Percentiles rank a stretch among this genome's conserved stretches.
These are phyloP conservation scores for Labeo catla DNA, from an alignment of 2,113 vertebrate genomes.

Conservation along the genomic window DNA sequence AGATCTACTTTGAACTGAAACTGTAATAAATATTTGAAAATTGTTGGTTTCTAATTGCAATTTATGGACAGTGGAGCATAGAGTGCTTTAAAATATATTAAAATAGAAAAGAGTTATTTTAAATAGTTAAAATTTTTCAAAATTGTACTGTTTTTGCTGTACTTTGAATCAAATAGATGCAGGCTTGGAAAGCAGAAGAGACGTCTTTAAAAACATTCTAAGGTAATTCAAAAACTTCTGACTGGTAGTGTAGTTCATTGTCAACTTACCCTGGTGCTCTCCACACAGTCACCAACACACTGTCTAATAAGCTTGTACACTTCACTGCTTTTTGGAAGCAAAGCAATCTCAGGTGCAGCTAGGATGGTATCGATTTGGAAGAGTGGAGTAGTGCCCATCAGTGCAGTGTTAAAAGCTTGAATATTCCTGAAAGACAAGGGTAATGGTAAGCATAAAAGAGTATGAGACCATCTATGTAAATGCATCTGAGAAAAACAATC, in stretches of 20 bases:
- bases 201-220: too few species aligned
- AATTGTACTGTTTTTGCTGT: too few species aligned
- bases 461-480: background rate
- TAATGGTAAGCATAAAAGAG: conserved; percentile 19
- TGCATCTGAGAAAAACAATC: background rate
- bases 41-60: background rate
- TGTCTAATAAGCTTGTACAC: conserved; percentile 81
- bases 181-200: too few species aligned
- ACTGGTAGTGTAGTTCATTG: background rate
- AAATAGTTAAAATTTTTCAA: too few species aligned
- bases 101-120: too few species aligned
- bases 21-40: background rate
- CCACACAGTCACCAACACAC: conserved; percentile 82
- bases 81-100: background rate
- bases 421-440: conserved; percentile 80
- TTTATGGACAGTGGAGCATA: background rate
- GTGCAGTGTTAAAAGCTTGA: conserved; percentile 77
- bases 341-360: conserved; percentile 81
- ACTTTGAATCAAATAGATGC: too few species aligned
- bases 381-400: conserved; percentile 77
- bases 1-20: background rate
- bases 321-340: conserved; percentile 82
- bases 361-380: conserved; percentile 86
- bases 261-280: conserved; percentile 82
- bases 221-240: too few species aligned